A percentile compares a stretch with the other conserved stretches of the same genome.
Evolutionary conservation across 2,797 vertebrate species (phyloP).

Genomic region (Sternotherus odoratus): DNA sequence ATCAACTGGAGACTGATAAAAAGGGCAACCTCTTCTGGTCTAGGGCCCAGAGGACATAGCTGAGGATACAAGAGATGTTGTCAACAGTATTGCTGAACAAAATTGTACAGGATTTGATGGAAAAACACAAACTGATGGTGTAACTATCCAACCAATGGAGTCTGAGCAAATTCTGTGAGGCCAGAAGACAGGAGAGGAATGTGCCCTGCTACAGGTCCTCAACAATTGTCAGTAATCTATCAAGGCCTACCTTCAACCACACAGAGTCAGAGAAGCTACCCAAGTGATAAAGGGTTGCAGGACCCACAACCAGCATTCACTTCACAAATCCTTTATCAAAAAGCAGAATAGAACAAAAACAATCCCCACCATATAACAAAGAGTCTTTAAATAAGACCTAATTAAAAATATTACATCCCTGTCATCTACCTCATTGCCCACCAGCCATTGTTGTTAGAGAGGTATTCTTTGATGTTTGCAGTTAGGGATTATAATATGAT

Average conservation of each 20-base stretch:
- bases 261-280: background rate
- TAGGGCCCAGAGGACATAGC: no score
- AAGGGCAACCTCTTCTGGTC: no score
- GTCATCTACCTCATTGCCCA: background rate
- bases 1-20: no score
- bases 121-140: no score
- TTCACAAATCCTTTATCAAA: background rate
- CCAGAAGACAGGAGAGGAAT: no score
- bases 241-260: background rate
- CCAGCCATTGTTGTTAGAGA: background rate
- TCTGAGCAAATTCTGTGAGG: no score
- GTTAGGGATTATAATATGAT: background rate
- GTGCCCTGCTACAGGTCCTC: background rate
- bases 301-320: background rate
- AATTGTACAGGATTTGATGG: no score
- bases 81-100: no score
- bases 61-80: no score
- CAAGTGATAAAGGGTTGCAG: background rate
- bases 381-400: background rate
- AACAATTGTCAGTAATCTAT: background rate
- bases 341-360: background rate
- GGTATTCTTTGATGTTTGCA: background rate
- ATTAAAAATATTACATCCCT: slow-evolving; percentile 28
- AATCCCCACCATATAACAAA: background rate
- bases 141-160: no score